These are phyloP conservation scores for Lithosia quadra DNA, from an alignment of 2,888 invertebrate species.

Conservation along the genomic window DNA sequence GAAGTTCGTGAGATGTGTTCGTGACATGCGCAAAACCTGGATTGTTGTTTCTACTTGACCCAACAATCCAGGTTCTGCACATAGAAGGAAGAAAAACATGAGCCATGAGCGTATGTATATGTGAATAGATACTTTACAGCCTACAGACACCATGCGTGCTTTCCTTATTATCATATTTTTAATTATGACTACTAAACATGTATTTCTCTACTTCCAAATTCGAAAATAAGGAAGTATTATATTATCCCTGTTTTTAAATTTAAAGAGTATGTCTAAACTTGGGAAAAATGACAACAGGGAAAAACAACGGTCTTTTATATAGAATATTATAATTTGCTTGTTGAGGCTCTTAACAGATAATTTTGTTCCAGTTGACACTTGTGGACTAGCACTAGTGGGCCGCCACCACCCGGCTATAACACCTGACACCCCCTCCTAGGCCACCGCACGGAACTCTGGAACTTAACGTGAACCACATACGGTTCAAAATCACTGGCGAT, in stretches of 20 bases:
- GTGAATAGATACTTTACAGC: no score
- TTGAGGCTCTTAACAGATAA: not conserved
- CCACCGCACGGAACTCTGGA: slow-evolving; percentile 29
- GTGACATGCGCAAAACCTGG: no score
- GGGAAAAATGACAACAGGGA: not conserved
- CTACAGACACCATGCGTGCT: no score
- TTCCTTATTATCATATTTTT: no score
- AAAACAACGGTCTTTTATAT: no score
- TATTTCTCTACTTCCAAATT: not conserved
- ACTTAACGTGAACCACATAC: slow-evolving; percentile 41
- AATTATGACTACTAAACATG: not conserved
- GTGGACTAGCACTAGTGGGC: slow-evolving; percentile 83
- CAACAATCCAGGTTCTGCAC: no score
- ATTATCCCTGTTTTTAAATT: not conserved
- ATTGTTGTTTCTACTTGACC: no score
- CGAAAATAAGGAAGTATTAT: not conserved
- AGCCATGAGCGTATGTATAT: no score
- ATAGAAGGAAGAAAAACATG: no score
- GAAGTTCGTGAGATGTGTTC: no score
- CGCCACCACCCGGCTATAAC: slow-evolving; percentile 84
- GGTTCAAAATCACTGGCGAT: slow-evolving; percentile 37
- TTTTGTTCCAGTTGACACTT: slow-evolving; percentile 77
- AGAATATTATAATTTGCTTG: not conserved
- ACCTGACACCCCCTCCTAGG: slow-evolving; percentile 81
- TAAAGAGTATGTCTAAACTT: no score